Evolutionary conservation across 2,113 vertebrate genomes (phyloP).

Genomic region (Xiphophorus maculatus): DNA sequence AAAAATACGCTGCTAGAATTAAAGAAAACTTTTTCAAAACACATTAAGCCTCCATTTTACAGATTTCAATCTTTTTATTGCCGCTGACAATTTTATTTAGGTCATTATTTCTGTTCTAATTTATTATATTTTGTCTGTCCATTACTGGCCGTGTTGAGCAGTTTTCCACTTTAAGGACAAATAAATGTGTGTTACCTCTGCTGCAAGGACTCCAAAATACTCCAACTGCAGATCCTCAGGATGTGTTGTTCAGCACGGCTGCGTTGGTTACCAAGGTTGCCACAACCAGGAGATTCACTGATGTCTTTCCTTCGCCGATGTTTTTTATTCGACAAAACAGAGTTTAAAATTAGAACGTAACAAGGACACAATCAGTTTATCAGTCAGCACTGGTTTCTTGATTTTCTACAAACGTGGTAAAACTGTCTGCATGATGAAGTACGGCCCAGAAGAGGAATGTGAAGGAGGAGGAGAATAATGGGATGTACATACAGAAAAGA

Average conservation of each 20-base stretch:
- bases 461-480: constrained; percentile 4
- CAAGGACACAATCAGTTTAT: constrained; percentile 10
- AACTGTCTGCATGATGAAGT: constrained; percentile 38
- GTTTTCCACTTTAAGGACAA: not conserved
- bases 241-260: not conserved
- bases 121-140: not conserved
- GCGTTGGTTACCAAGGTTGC: not conserved
- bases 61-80: not conserved
- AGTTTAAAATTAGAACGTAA: not conserved
- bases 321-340: not conserved
- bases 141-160: not conserved
- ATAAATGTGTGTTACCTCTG: not conserved
- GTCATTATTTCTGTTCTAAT: not conserved
- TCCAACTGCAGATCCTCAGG: not conserved
- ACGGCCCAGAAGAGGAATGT: not conserved
- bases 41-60: not conserved
- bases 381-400: constrained; percentile 67
- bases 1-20: not conserved
- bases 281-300: not conserved
- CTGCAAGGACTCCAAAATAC: not conserved
- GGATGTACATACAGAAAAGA: not conserved
- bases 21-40: not conserved
- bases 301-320: not conserved
- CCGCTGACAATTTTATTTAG: not conserved
- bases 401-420: constrained; percentile 74